These are phyloP conservation scores for Micromys minutus DNA, from an alignment of 2,113 vertebrate genomes.

Conservation along the genomic window DNA sequence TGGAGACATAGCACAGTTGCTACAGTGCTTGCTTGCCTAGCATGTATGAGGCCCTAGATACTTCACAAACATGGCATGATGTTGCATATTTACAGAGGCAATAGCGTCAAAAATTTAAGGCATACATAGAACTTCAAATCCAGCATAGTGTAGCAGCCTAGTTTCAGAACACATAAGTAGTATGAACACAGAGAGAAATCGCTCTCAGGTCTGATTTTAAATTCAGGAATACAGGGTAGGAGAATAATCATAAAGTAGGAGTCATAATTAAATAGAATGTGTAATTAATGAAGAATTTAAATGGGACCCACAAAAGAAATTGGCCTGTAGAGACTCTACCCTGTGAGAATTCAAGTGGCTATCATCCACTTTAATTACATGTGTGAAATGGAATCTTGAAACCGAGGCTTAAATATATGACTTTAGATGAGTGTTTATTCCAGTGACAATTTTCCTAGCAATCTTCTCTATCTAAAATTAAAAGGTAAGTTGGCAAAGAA, in stretches of 20 bases:
- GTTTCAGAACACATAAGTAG: neutral
- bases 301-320: slow-evolving; percentile 59
- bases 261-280: slow-evolving; percentile 59
- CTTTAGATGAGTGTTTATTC: slow-evolving; percentile 59
- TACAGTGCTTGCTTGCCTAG: neutral
- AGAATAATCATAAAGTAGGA: slow-evolving; percentile 34
- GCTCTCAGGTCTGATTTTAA: neutral
- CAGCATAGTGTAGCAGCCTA: neutral
- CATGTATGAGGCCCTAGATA: neutral
- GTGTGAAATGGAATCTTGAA: slow-evolving; percentile 64
- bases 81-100: neutral
- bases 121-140: no score
- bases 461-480: slow-evolving; percentile 38
- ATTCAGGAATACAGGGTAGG: neutral
- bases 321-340: slow-evolving; percentile 59
- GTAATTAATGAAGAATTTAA: slow-evolving; percentile 72
- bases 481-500: slow-evolving; percentile 10
- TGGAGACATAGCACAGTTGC: neutral
- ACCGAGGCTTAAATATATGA: slow-evolving; percentile 55
- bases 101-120: neutral
- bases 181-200: neutral
- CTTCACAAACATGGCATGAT: neutral
- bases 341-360: slow-evolving; percentile 66
- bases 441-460: slow-evolving; percentile 25
- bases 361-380: slow-evolving; percentile 69